These are phyloP conservation scores for Alligator sinensis DNA, from an alignment of 2,113 vertebrate genomes.

Conservation along the genomic window DNA sequence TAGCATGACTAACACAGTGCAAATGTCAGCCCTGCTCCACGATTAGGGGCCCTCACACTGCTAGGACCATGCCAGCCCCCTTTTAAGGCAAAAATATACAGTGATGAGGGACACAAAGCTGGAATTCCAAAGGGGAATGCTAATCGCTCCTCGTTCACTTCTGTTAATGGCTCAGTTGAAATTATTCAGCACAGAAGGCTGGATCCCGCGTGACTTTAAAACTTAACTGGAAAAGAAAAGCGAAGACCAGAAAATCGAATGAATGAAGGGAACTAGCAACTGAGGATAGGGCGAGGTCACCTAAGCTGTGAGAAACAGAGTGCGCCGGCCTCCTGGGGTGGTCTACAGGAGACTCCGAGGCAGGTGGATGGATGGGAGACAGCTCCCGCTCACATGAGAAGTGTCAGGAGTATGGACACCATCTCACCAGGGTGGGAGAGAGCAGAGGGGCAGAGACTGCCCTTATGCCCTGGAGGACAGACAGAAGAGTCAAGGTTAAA, in stretches of 20 bases:
- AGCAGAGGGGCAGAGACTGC: accelerated
- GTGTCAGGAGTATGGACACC: neutral
- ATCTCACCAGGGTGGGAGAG: neutral
- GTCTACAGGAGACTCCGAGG: accelerated
- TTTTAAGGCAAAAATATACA: conserved; percentile 77
- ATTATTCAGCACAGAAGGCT: conserved; percentile 55
- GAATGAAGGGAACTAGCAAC: conserved; percentile 34
- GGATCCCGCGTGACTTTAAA: conserved; percentile 65
- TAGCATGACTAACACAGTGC: conserved; percentile 74
- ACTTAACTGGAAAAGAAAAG: conserved; percentile 62
- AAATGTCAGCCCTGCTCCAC: conserved; percentile 67
- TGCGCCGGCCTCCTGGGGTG: neutral
- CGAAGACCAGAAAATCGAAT: conserved; percentile 31
- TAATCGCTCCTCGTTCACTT: conserved; percentile 69
- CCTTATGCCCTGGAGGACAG: neutral
- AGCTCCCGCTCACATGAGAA: neutral
- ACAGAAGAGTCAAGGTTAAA: neutral
- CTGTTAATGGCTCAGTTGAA: conserved; percentile 67
- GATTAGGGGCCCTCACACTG: conserved; percentile 59
- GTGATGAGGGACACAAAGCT: conserved; percentile 64
- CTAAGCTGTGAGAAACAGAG: neutral
- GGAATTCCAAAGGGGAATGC: conserved; percentile 68
- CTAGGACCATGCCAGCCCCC: conserved; percentile 65
- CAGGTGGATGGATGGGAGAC: accelerated
- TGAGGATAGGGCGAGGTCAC: neutral